Evolutionary conservation across 2,888 invertebrate genomes (phyloP).

Genomic region (Dolichomitus sp.): DNA sequence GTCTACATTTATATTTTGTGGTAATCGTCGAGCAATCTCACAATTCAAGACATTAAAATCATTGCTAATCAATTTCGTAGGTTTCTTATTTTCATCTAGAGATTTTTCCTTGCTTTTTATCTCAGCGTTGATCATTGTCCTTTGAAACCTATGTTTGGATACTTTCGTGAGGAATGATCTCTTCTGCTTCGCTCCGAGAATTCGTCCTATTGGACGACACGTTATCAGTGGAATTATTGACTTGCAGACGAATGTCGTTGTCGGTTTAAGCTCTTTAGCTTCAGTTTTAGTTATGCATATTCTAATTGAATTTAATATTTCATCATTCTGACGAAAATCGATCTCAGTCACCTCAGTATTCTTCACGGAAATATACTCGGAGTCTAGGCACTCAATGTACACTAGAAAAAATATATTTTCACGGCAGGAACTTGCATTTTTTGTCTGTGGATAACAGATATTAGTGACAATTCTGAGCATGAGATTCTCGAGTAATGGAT

Average conservation of each 20-base stretch:
- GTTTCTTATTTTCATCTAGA: neutral
- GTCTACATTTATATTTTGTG: neutral
- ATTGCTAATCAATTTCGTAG: neutral
- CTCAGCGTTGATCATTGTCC: neutral
- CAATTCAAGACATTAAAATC: neutral
- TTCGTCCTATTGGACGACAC: slow-evolving; percentile 9
- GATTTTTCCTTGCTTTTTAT: neutral
- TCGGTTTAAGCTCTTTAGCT: neutral
- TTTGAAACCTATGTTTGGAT: neutral
- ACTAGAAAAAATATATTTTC: slow-evolving; percentile 69
- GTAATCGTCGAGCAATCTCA: neutral
- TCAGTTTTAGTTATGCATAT: neutral
- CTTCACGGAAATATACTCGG: slow-evolving; percentile 47
- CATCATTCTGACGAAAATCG: slow-evolving; percentile 42
- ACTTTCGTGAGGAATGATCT: slow-evolving; percentile 33
- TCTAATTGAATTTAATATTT: slow-evolving; percentile 20
- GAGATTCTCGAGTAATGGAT: slow-evolving; percentile 63
- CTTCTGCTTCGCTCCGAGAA: slow-evolving; percentile 10
- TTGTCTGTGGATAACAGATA: slow-evolving; percentile 1
- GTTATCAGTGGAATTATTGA: slow-evolving; percentile 15
- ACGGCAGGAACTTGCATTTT: neutral
- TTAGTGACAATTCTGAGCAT: slow-evolving; percentile 56
- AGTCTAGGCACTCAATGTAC: slow-evolving; percentile 64
- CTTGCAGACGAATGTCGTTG: neutral
- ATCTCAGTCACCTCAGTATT: slow-evolving; percentile 11